These are phyloP conservation scores for Cricetomys ansorgei DNA, from an alignment of 2,113 vertebrate genomes.

Conservation along the genomic window DNA sequence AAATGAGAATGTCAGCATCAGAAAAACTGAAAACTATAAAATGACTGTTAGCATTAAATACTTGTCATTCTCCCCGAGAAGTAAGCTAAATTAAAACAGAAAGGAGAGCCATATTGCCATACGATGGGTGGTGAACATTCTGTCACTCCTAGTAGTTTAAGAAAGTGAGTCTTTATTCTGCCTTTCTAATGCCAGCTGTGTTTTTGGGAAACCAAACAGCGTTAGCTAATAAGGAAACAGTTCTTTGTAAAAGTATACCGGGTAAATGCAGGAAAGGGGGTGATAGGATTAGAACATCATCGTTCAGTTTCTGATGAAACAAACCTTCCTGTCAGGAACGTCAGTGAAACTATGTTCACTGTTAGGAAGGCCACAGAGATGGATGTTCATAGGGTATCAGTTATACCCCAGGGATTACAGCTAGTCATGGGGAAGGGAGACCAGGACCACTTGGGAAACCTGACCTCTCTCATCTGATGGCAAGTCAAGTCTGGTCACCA, in stretches of 20 bases:
- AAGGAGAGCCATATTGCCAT: background rate
- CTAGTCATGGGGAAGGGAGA: background rate
- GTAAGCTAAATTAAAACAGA: background rate
- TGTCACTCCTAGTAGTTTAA: background rate
- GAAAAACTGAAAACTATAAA: background rate
- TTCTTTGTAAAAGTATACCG: background rate
- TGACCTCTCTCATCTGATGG: background rate
- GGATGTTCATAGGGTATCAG: background rate
- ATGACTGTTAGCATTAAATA: background rate
- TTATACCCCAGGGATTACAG: background rate
- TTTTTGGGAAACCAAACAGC: background rate
- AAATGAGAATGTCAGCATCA: background rate
- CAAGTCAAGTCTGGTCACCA: constrained; percentile 4
- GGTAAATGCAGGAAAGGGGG: background rate
- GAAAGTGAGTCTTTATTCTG: constrained; percentile 8
- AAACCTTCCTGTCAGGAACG: background rate
- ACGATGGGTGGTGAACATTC: background rate
- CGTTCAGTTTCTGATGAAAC: background rate
- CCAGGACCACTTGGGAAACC: background rate
- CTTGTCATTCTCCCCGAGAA: background rate
- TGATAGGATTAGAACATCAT: background rate
- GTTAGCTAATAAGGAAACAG: background rate
- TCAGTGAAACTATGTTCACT: background rate
- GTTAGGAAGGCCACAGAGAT: background rate
- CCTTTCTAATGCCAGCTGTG: background rate